phyloP scores from a whole-genome alignment of 37 sponge, comb jelly and placozoan genomes.

The Cladorhizidae sp. region DNA sequence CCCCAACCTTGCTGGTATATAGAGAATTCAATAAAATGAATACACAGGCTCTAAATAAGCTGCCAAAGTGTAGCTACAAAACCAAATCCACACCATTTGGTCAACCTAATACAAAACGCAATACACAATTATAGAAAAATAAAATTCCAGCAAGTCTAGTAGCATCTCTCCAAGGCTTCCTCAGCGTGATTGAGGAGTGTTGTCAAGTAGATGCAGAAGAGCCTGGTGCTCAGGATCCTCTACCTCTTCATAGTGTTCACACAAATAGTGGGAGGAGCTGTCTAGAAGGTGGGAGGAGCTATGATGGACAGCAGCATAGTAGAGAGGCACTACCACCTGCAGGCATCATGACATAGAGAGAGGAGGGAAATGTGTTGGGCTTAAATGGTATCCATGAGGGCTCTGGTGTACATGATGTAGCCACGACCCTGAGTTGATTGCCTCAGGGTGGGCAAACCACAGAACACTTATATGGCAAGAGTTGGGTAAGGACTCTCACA shows the following conservation, averaged over 20 bases:
- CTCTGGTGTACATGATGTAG: no score
- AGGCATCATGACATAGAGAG: not conserved
- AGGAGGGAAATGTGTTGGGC: not conserved
- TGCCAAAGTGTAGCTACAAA: no score
- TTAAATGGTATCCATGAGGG: not conserved
- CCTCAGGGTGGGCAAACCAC: not conserved
- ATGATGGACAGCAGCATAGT: constrained; percentile 44
- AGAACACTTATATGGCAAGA: not conserved
- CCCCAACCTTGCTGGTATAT: no score
- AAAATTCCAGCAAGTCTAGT: no score
- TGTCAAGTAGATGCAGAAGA: constrained; percentile 40
- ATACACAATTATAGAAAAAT: no score
- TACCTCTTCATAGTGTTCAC: constrained; percentile 51
- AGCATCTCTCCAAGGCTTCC: no score
- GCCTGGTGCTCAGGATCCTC: constrained; percentile 46
- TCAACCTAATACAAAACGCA: no score
- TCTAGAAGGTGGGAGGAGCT: constrained; percentile 40
- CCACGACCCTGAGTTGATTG: not conserved
- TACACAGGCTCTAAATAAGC: no score
- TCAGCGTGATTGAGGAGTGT: not conserved
- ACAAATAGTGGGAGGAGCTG: constrained; percentile 36
- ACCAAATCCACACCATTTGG: no score
- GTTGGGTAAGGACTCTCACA: no score
- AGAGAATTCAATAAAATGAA: no score
- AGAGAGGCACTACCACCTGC: constrained; percentile 76